Percentiles rank a stretch among this genome's conserved stretches.
These are phyloP conservation scores for Pardosa pseudoannulata DNA, from an alignment of 2,888 invertebrate genomes.

Conservation along the genomic window DNA sequence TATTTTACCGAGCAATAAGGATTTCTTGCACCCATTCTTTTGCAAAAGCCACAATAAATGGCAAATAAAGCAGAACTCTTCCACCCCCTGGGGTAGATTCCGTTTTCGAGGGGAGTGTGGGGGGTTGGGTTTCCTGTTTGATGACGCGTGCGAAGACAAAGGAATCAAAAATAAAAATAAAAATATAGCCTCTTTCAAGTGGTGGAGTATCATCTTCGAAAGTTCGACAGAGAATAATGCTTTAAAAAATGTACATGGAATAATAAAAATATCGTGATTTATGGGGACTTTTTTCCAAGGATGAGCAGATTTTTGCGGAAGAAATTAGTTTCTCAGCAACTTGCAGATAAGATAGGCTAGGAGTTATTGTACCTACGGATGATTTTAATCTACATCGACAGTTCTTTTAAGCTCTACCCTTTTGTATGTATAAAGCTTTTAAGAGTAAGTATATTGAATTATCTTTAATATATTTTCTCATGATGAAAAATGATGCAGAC, in stretches of 20 bases:
- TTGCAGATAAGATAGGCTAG: too few relatives aligned
- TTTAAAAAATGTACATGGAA: neutral
- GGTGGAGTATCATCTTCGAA: neutral
- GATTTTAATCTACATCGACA: too few relatives aligned
- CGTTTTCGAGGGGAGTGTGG: neutral
- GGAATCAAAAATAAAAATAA: neutral
- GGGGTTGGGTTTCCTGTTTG: conserved; percentile 1
- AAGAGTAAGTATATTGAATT: too few relatives aligned
- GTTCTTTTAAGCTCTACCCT: too few relatives aligned
- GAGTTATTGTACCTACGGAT: too few relatives aligned
- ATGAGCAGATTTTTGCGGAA: too few relatives aligned
- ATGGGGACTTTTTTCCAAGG: too few relatives aligned
- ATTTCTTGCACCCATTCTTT: neutral
- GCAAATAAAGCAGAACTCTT: conserved; percentile 6
- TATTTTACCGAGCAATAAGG: neutral
- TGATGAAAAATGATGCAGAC: too few relatives aligned
- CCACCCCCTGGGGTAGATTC: neutral
- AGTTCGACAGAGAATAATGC: neutral
- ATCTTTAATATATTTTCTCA: too few relatives aligned
- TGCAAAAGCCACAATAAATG: conserved; percentile 14
- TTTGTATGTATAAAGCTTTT: too few relatives aligned
- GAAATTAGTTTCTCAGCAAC: too few relatives aligned
- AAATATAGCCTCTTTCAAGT: neutral
- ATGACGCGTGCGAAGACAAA: conserved; percentile 12
- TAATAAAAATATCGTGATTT: neutral